These are phyloP conservation scores for Alloscopus bannaensis DNA, from an alignment of 2,888 invertebrate genomes.

Conservation along the genomic window DNA sequence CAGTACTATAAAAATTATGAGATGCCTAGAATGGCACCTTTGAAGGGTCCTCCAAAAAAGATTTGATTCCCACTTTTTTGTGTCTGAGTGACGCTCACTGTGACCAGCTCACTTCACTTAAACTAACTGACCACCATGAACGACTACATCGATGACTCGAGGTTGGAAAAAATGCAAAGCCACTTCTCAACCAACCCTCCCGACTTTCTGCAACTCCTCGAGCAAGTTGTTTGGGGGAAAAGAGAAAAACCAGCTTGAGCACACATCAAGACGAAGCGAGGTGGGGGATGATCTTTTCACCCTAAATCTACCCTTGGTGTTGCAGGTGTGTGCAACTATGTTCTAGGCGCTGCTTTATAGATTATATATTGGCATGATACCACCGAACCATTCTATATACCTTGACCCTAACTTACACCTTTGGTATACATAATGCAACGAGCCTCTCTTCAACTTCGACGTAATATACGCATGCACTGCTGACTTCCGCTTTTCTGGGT, in stretches of 20 bases:
- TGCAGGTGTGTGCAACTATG: constrained; percentile 11
- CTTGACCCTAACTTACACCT: constrained; percentile 28
- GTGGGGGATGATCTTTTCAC: constrained; percentile 38
- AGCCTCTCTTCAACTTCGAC: too few relatives aligned
- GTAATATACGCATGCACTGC: constrained; percentile 27
- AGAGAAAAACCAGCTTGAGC: constrained; percentile 32
- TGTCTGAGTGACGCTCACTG: constrained; percentile 16
- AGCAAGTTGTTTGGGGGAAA: not conserved
- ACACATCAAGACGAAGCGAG: not conserved
- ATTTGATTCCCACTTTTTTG: not conserved
- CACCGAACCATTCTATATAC: constrained; percentile 15
- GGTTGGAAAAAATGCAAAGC: constrained; percentile 12
- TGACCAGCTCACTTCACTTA: constrained; percentile 53
- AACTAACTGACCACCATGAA: constrained; percentile 62
- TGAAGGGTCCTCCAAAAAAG: constrained; percentile 7
- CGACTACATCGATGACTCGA: constrained; percentile 40
- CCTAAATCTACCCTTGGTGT: constrained; percentile 28
- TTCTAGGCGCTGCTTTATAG: constrained; percentile 12
- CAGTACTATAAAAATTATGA: not conserved
- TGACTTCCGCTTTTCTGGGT: constrained; percentile 69
- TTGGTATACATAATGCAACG: too few relatives aligned
- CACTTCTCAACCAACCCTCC: constrained; percentile 11
- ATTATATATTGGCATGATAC: not conserved
- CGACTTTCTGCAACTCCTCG: constrained; percentile 29
- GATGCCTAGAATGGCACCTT: constrained; percentile 50